Evolutionary conservation across 2,113 vertebrate genomes (phyloP).

Genomic region (Astur gentilis): DNA sequence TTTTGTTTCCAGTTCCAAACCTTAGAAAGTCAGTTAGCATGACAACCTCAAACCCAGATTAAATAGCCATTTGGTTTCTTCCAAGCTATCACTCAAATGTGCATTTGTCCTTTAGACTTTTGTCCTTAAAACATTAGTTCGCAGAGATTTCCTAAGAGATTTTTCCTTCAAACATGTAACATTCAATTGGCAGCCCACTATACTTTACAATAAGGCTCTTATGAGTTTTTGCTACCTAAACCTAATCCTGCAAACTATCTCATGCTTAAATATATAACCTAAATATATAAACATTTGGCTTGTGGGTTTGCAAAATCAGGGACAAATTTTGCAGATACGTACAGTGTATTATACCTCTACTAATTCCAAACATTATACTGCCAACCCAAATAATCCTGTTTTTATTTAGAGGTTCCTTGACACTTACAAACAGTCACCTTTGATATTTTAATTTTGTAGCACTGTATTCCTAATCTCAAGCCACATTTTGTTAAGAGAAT

Average conservation of each 20-base stretch:
- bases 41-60: not conserved
- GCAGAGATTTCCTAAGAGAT: not conserved
- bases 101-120: not conserved
- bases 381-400: not conserved
- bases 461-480: not conserved
- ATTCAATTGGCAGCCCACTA: not conserved
- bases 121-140: not conserved
- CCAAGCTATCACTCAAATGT: not conserved
- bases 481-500: not conserved
- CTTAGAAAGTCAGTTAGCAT: not conserved
- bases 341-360: not conserved
- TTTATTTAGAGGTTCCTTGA: not conserved
- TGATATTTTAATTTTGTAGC: not conserved
- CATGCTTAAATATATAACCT: not conserved
- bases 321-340: not conserved
- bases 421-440: not conserved
- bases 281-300: not conserved
- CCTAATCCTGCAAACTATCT: not conserved
- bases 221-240: not conserved
- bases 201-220: not conserved
- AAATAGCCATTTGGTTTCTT: not conserved
- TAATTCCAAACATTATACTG: not conserved
- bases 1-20: not conserved
- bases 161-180: not conserved
- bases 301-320: not conserved